Conservation (phyloP, 2,113 vertebrate genomes). For the Lynx canadensis region DNA sequence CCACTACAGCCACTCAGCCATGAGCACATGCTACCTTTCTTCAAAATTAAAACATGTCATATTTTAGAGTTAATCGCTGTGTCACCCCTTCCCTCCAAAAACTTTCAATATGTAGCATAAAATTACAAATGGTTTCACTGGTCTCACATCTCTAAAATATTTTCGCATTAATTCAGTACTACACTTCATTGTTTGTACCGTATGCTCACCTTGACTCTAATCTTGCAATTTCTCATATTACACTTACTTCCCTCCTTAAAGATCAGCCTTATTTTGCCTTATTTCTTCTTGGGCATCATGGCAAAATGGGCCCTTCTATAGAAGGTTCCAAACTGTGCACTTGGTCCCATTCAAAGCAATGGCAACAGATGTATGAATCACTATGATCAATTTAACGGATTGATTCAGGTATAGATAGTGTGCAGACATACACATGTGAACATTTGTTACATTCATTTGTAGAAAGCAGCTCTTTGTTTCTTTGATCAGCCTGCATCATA, state of each 20-base stretch:
- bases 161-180: background rate
- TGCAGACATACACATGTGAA: background rate
- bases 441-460: background rate
- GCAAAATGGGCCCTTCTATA: background rate
- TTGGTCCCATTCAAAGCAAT: slow-evolving; percentile 18
- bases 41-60: slow-evolving; percentile 59
- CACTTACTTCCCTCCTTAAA: background rate
- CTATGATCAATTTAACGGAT: background rate
- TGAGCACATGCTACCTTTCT: slow-evolving; percentile 54
- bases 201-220: background rate
- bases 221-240: background rate
- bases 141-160: slow-evolving; percentile 18
- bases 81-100: slow-evolving; percentile 16
- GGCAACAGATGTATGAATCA: background rate
- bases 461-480: slow-evolving; percentile 6
- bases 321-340: background rate
- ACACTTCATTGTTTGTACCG: background rate
- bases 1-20: slow-evolving; percentile 49
- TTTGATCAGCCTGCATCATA: slow-evolving; percentile 5
- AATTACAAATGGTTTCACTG: slow-evolving; percentile 32
- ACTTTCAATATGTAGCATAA: background rate
- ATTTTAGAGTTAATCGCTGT: slow-evolving; percentile 44
- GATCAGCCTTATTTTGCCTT: background rate
- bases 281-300: background rate
- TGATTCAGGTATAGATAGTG: background rate